These are phyloP conservation scores for Centrocercus urophasianus DNA, from an alignment of 2,113 vertebrate species.

Conservation along the genomic window DNA sequence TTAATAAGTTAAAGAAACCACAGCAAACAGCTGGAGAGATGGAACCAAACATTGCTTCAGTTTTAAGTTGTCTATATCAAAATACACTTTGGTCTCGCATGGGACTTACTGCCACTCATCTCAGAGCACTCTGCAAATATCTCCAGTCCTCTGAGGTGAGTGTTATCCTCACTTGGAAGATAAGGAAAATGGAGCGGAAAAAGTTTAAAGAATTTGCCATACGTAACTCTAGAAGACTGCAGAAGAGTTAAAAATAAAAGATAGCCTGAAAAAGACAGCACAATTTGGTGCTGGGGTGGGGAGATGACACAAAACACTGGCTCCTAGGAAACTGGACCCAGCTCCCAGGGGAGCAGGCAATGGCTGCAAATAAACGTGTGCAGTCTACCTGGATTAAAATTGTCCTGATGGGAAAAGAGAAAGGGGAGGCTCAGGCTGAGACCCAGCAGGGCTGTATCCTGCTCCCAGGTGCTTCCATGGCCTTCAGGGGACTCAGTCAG, in stretches of 20 bases:
- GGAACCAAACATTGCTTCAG: neutral
- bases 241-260: neutral
- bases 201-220: neutral
- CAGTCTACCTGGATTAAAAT: neutral
- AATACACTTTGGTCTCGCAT: neutral
- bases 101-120: neutral
- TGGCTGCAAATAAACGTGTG: neutral
- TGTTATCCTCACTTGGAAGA: neutral
- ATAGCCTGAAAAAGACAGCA: neutral
- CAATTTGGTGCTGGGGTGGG: neutral
- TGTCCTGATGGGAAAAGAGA: too few relatives aligned
- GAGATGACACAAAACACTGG: neutral
- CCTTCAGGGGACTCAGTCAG: neutral
- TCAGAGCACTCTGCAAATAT: neutral
- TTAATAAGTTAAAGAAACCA: neutral
- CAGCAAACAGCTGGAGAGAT: conserved; percentile 11
- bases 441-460: neutral
- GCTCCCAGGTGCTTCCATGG: neutral
- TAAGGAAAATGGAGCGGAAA: neutral
- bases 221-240: neutral
- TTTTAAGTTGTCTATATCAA: neutral
- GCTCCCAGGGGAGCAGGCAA: neutral
- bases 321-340: neutral
- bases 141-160: neutral
- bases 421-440: neutral